Evolutionary conservation across 2,797 vertebrate genomes (phyloP), one percentile per base, ranked within the genome.

Genomic region (Syngnathus acus): DNA sequence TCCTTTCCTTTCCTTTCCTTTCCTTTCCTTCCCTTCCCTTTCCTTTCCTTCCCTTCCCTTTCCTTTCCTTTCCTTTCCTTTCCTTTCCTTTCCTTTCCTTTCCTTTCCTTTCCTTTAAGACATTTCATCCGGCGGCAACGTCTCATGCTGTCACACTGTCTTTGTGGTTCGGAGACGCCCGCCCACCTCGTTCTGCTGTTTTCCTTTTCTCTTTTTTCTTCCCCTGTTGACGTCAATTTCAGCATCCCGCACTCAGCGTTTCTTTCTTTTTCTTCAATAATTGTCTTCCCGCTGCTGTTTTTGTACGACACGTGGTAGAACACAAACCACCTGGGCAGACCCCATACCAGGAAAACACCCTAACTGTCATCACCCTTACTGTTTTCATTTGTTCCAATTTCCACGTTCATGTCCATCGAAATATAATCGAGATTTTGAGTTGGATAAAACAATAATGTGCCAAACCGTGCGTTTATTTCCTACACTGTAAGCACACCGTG

Each of bases 91-190:
- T 26, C 26, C 2, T 26, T 26, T 26, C 26, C 2, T 26, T 26
- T 26, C 26, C 2, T 26, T 26, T 26, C 26, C 2, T 26, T 26
- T 26, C 26, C 2, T 26, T 32, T 3, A 3, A 84, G 75, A 48
- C 16, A 47, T 47, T 51, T 9, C 6, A 73, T 82, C 78, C 64
- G 51, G 67, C 67, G 23, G 65, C 73, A 68, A 65, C 73, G 9
- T 51, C 50, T 51, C 50, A n/a, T 21, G 50, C n/a, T 51, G 50
- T 51, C 50, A 21, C 14, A 59, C 8, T 10, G 37, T 6, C 73
- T 66, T 65, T 65, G 64, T 80, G 72, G 72, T 61, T 63, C 68
- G 6, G 39, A 43, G 13, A 47, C 10, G 19, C 61, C 19, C 19
- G 19, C 61, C 19, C 61, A 47, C 42, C 26, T 45, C 32, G 72